Evolutionary conservation across 2,888 invertebrate genomes (phyloP).

Genomic region (Acrobasis repandana): DNA sequence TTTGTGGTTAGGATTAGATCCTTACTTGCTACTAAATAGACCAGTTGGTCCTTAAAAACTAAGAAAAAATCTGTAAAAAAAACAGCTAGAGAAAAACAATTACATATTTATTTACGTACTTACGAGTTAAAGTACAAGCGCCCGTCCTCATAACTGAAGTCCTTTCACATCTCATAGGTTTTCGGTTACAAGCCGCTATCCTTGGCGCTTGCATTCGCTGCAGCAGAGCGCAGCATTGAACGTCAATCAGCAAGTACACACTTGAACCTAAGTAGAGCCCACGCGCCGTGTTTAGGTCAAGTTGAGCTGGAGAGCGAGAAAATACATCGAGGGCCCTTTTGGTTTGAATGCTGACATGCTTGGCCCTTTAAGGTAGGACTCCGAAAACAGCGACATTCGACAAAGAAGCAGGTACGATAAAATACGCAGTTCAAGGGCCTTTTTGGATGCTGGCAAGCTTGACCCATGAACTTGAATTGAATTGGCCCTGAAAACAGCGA

Average conservation of each 20-base stretch:
- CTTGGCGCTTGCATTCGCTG: constrained; percentile 20
- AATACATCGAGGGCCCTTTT: constrained; percentile 55
- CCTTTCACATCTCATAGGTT: constrained; percentile 11
- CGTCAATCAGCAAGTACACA: constrained; percentile 21
- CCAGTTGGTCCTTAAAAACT: too few relatives aligned
- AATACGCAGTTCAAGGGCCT: too few relatives aligned
- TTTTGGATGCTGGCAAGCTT: too few relatives aligned
- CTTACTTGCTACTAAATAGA: too few relatives aligned
- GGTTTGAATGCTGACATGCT: constrained; percentile 23
- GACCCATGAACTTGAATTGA: too few relatives aligned
- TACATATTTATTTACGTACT: too few relatives aligned
- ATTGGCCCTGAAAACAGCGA: too few relatives aligned
- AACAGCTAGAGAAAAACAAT: too few relatives aligned
- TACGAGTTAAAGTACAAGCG: neutral
- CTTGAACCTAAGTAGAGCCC: constrained; percentile 28
- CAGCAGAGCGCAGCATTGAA: constrained; percentile 16
- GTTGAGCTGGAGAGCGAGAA: constrained; percentile 50
- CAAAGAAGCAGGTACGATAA: too few relatives aligned
- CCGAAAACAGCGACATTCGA: constrained; percentile 2
- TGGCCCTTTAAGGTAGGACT: constrained; percentile 7
- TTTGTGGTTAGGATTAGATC: neutral
- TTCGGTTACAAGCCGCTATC: constrained; percentile 16
- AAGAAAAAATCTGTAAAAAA: too few relatives aligned
- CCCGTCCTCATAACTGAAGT: neutral
- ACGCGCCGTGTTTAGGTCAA: constrained; percentile 57